Conservation (phyloP, 2,113 vertebrate species). For the Toxotes jaculatrix region DNA sequence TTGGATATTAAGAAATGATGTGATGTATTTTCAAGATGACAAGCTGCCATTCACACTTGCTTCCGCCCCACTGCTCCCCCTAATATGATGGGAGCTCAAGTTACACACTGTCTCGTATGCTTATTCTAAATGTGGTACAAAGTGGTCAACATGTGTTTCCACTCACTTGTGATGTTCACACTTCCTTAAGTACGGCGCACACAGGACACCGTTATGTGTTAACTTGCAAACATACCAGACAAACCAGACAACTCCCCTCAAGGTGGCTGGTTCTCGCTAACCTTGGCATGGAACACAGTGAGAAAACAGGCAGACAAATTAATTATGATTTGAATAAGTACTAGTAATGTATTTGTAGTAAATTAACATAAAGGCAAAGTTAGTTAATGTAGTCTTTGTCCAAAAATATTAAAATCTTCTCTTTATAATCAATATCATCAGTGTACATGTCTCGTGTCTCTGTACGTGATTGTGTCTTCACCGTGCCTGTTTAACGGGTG, state of each 20-base stretch:
- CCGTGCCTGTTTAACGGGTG: background rate
- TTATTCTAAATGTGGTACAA: conserved; percentile 57
- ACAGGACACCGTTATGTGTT: conserved; percentile 12
- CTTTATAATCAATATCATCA: background rate
- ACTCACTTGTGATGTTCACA: conserved; percentile 1
- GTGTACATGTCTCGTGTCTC: background rate
- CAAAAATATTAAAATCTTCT: background rate
- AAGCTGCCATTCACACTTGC: conserved; percentile 52
- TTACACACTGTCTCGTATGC: conserved; percentile 32
- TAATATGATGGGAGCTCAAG: conserved; percentile 32
- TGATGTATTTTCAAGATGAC: conserved; percentile 29
- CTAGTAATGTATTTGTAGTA: background rate
- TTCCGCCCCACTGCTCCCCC: background rate
- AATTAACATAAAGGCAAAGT: background rate
- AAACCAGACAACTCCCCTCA: conserved; percentile 18
- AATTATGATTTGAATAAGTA: background rate
- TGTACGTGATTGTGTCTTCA: background rate
- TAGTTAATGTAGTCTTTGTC: background rate
- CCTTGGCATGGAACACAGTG: background rate
- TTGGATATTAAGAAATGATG: conserved; percentile 7
- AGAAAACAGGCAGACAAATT: background rate
- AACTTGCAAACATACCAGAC: conserved; percentile 35
- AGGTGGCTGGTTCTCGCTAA: conserved; percentile 30
- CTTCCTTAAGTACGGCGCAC: background rate
- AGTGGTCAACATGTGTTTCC: conserved; percentile 29